Conservation (phyloP, 1,140 invertebrate species). For the Neodiprion virginianus region DNA sequence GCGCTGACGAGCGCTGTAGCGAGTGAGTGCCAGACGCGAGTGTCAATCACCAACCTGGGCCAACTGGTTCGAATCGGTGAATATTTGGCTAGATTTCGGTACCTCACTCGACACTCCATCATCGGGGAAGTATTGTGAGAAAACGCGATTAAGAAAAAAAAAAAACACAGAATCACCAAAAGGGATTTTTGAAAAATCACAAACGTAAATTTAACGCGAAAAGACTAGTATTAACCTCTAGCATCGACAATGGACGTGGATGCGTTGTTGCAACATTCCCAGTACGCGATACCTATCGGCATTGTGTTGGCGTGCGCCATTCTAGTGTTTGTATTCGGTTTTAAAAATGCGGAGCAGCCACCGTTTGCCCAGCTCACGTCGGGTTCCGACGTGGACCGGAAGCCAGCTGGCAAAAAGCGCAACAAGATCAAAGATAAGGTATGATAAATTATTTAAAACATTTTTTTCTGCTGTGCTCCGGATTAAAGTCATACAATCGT, state of each 20-base stretch:
- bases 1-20: too few species aligned
- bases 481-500: too few species aligned
- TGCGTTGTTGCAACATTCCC: constrained; percentile 58
- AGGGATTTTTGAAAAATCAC: not conserved
- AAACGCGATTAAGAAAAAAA: constrained; percentile 11
- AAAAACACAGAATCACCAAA: not conserved
- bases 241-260: constrained; percentile 44
- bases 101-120: too few species aligned
- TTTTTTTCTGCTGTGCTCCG: not conserved
- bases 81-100: too few species aligned
- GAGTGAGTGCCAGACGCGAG: too few species aligned
- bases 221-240: not conserved
- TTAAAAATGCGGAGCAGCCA: constrained; percentile 75
- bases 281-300: constrained; percentile 69
- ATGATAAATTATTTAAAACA: constrained; percentile 34
- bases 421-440: constrained; percentile 76
- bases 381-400: constrained; percentile 66
- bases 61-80: too few species aligned
- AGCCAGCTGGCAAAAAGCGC: constrained; percentile 70
- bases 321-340: constrained; percentile 75
- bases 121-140: not conserved
- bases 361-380: constrained; percentile 72
- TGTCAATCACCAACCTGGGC: too few species aligned
- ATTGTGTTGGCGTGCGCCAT: constrained; percentile 71
- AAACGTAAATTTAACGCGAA: not conserved